Percentiles rank a stretch among this genome's conserved stretches.
Evolutionary conservation across 2,888 invertebrate genomes (phyloP).

Genomic region (Drosophila prolongata): DNA sequence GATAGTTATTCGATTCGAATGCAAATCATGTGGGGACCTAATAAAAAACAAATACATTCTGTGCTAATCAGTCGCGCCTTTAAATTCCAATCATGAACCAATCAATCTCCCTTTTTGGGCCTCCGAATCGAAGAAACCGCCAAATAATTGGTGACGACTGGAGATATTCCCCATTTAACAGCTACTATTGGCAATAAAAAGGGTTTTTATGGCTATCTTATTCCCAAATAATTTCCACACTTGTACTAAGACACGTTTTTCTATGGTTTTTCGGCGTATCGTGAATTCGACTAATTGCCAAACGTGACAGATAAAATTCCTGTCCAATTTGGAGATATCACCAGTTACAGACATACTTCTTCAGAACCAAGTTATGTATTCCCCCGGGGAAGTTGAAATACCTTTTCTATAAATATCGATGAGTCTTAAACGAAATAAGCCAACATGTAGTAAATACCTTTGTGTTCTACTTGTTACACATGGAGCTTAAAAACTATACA

Average conservation of each 20-base stretch:
- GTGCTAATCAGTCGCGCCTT: conserved; percentile 23
- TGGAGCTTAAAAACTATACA: not conserved
- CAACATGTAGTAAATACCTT: not conserved
- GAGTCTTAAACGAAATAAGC: not conserved
- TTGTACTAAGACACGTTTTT: not conserved
- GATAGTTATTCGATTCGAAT: conserved; percentile 59
- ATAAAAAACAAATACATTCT: conserved; percentile 3
- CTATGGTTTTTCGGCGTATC: no score
- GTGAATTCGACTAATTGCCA: conserved; percentile 12
- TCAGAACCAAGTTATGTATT: not conserved
- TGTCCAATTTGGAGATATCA: not conserved
- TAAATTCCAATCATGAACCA: conserved; percentile 53
- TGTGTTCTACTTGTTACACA: not conserved
- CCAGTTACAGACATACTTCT: not conserved
- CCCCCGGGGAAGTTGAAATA: not conserved
- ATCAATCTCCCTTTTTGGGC: conserved; percentile 28
- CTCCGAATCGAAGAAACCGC: conserved; percentile 4
- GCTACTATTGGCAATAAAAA: not conserved
- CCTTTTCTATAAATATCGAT: not conserved
- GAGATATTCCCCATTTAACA: not conserved
- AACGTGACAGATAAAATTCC: conserved; percentile 29
- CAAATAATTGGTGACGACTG: conserved; percentile 3
- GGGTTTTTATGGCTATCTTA: conserved; percentile 17
- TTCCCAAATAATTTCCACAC: not conserved
- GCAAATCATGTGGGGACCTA: conserved; percentile 41